Evolutionary conservation across 2,113 vertebrate species (phyloP), one percentile per base, ranked within the genome.

Genomic region (Perca flavescens): DNA sequence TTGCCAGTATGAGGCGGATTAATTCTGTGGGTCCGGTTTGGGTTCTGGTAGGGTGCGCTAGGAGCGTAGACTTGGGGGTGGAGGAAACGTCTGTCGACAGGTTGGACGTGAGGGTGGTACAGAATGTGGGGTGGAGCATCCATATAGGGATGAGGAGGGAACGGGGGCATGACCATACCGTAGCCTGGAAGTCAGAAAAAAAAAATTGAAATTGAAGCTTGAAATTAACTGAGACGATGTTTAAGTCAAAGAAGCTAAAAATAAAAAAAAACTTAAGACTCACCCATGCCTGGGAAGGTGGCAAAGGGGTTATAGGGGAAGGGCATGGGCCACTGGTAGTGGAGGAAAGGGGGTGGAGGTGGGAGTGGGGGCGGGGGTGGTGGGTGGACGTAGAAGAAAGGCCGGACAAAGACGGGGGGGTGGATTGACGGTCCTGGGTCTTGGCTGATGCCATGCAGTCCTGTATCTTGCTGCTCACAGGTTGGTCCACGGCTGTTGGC

Each of bases 321-420:
- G 52, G 91, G 88, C 80, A 91, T 74, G 36, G 91, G 90, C 92
- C 91, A 94, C 74, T 92, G 93, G 78, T 89, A 94, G 0, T 86
- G 88, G 25, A 91, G 60, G 17, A 90, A 80, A 50, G 79, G 87
- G 0, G 90, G 86, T 11, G 40, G 40, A 11, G 40, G 40, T 11
- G 40, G 36, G 1, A 8, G 36, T 40, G 8, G 40, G 40, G 2
- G 40, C 13, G 76, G 79, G 16, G 76, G 88, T 1, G 80, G 85
- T 12, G 84, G 52, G 10, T 77, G 89, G 40, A 43, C 40, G 10
- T 43, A 43, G 10, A 91, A 77, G 13, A 91, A 1, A 0, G 91
- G 90, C 2, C 82, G 68, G 4, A 58, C 10, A 34, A 80, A 6
- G 8, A 75, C 4, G 0, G 66, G 67, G 8, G 61, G 71, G 15